A percentile compares a stretch with the other conserved stretches of the same genome.
Evolutionary conservation across 2,113 vertebrate species (phyloP).

Genomic region (Spheniscus mendiculus): DNA sequence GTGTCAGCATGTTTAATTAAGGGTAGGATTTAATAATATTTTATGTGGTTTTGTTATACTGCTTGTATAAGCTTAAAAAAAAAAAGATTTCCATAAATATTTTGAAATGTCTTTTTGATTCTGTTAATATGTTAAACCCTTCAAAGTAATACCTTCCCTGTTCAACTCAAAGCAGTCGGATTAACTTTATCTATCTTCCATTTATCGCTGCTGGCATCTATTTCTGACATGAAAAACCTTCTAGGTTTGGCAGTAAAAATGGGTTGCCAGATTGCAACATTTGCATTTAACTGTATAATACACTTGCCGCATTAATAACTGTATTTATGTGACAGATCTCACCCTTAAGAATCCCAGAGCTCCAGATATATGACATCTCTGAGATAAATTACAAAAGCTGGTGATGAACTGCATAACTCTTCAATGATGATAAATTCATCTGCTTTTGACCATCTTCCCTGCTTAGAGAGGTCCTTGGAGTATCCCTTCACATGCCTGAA

Average conservation of each 20-base stretch:
- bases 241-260: conserved; percentile 42
- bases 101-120: conserved; percentile 51
- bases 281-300: conserved; percentile 47
- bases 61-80: conserved; percentile 47
- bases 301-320: conserved; percentile 11
- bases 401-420: conserved; percentile 10
- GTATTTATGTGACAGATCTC: conserved; percentile 46
- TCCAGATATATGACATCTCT: neutral
- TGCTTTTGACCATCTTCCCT: neutral
- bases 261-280: conserved; percentile 51
- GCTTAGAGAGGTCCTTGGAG: conserved; percentile 15
- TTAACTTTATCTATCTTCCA: conserved; percentile 63
- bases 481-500: neutral
- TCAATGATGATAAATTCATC: conserved; percentile 31
- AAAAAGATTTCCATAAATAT: conserved; percentile 62
- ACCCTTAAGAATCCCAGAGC: conserved; percentile 29
- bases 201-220: conserved; percentile 55
- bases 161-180: conserved; percentile 46
- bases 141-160: conserved; percentile 65
- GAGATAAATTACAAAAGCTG: conserved; percentile 28
- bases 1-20: conserved; percentile 63
- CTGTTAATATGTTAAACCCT: conserved; percentile 65
- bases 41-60: conserved; percentile 53
- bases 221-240: conserved; percentile 48
- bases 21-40: conserved; percentile 52